Base-by-base conservation (phyloP, 1,140 invertebrate genomes). In the Anoplophora glabripennis region DNA sequence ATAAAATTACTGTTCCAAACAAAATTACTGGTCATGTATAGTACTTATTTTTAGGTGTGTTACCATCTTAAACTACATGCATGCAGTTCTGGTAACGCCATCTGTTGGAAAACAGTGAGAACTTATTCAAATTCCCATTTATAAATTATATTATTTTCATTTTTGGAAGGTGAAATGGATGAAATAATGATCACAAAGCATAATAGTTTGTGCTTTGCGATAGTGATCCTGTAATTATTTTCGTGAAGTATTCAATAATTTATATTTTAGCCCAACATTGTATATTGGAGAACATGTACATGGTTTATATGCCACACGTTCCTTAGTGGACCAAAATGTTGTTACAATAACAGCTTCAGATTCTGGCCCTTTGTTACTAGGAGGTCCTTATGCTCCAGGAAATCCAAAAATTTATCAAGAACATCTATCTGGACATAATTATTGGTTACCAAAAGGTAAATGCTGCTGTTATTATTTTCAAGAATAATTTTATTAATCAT, bases 211-310 rank as follows among this genome's bases (percentile, higher is more conserved):
- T n/a, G n/a, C n/a, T n/a, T 44, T 44, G 9, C 41, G n/a, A n/a
- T n/a, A n/a, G n/a, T 33, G 15, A 41, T 42, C 12, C n/a, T 18
- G 14, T 5, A 53, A 18, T 5, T 41, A 18, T 53, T 4, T 21
- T 38, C 14, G 38, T 14, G 38, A 8, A 5, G 0, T 41, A 41
- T 11, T 5, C 11, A 5, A 18, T 14, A 33, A 47, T 15, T 7
- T 63, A 74, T 59, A 12, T 84, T 80, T 66, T 73, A 94, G 92
- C 65, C 92, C 92, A 51, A 96, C 93, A 0, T 78, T 98, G 12
- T 99, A 96, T 76, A 86, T 99, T 63, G 96, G 96, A 5, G 89
- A 97, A 75, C 89, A 94, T 76, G 80, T 82, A 53, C 84, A 92
- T 73, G 92, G 92, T 1, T 76, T 95, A 1, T 99, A 97, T 76